Evolutionary conservation across 23 tunicate genomes (phyloP), one percentile per base, ranked within the genome.

Genomic region (Styela clava): DNA sequence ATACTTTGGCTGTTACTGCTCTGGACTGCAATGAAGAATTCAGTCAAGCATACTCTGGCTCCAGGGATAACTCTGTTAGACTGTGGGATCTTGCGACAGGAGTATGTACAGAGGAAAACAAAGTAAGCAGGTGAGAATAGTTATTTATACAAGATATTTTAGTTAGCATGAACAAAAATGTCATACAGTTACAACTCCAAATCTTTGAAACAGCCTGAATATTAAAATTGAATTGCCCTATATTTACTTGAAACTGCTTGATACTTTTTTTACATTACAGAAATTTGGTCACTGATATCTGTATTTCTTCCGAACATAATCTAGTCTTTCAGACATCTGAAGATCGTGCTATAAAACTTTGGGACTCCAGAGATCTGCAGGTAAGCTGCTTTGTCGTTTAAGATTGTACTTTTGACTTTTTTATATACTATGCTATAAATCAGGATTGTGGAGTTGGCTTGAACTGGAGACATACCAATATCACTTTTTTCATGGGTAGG

Each of bases 261-360:
- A 29, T 16, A 29, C 22, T 25, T 67, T 22, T 18, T 67, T 67
- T 24, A 67, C 31, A 51, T 35, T 78, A 16, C 69, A 86, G 97
- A 82, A 91, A 91, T 34, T 71, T 91, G 26, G 91, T 91, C 24
- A 91, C 97, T 0, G 97, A 91, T 71, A 24, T 91, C 24, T 82
- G 84, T 31, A 83, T 86, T 87, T 35, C 81, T 21, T 29, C 78
- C 19, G 73, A 31, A 34, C 78, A 73, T 28, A 31, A 83, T 29
- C 16, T 91, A 27, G 31, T 86, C 26, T 68, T 73, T 19, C 97
- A 91, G 83, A 86, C 97, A 21, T 78, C 91, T n/a, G 97, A 91
- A 79, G 97, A 91, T 65, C 82, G 78, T 86, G 83, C 72, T 18
- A 61, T 91, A 1, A 91, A 86, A 67, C 76, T 91, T 3, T 91